Evolutionary conservation across 2,888 invertebrate species (phyloP), one percentile per base, ranked within the genome.

Genomic region (Habrosyne pyritoides): DNA sequence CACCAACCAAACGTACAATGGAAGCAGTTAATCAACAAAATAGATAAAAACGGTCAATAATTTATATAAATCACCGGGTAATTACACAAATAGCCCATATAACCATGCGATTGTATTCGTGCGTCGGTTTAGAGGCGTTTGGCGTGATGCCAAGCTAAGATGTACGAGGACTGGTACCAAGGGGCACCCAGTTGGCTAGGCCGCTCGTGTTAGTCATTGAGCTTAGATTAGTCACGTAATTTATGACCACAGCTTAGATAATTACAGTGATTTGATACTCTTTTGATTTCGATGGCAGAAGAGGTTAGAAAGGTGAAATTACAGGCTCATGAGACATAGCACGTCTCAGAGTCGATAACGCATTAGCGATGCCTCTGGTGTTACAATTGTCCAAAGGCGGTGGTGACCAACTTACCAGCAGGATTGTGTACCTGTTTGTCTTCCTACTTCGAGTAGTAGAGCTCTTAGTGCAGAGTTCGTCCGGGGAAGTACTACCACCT

Each of bases 21-120:
- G 4, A 30, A 18, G 46, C 18, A 18, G 42, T 42, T 42, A 18
- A 42, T 42, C 42, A 14, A 5, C 21, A 10, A 47, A 21, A n/a
- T 47, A 47, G 47, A 50, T 21, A 28, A 28, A 28, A 21, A 50
- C 8, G 50, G 8, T 42, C 42, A 18, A 42, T 42, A 42, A 42
- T 42, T 42, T 14, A 18, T 65, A 63, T 65, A 69, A 69, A 69
- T 69, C 69, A 69, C 57, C 33, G 58, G 54, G 63, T 69, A 67
- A 70, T 71, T 66, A 65, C 63, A 65, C 65, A 70, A 71, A 70
- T 70, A 71, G 71, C 66, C 61, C 71, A 63, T 64, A 68, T 67
- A 63, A 66, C 66, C 64, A 61, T 64, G 62, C 66, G 51, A 47
- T 53, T 42, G 42, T 42, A 8, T 18, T 42, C 6, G 8, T 18